Percentiles rank a stretch among this genome's conserved stretches.
These are phyloP conservation scores for Rhabdophis nuchalis DNA, from an alignment of 2,797 vertebrate species.

Conservation along the genomic window DNA sequence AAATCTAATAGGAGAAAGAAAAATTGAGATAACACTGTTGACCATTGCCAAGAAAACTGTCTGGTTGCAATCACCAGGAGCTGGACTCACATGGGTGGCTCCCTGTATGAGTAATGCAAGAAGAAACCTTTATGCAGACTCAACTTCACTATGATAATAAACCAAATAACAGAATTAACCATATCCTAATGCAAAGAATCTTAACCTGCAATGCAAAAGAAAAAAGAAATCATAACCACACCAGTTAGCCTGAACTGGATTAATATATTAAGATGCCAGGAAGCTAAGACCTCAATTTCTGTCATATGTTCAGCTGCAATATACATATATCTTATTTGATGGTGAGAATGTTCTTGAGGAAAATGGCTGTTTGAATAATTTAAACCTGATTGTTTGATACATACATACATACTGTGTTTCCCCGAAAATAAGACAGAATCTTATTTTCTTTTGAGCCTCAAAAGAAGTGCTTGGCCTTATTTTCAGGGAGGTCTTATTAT, in stretches of 20 bases:
- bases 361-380: background rate
- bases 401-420: too few relatives aligned
- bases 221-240: background rate
- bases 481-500: too few relatives aligned
- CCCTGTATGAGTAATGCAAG: background rate
- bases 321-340: background rate
- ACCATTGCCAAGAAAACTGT: background rate
- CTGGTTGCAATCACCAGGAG: background rate
- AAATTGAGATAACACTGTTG: background rate
- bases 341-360: background rate
- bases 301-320: background rate
- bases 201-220: background rate
- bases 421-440: too few relatives aligned
- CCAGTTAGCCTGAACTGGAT: background rate
- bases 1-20: background rate
- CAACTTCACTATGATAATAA: background rate
- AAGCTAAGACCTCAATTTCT: background rate
- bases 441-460: too few relatives aligned
- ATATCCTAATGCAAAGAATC: background rate
- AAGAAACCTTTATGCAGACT: background rate
- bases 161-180: background rate
- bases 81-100: background rate
- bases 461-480: too few relatives aligned
- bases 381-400: background rate
- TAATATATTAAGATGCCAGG: background rate